Evolutionary conservation across 2,888 invertebrate genomes (phyloP), one percentile per base, ranked within the genome.

Genomic region (Cheilosia grossa): DNA sequence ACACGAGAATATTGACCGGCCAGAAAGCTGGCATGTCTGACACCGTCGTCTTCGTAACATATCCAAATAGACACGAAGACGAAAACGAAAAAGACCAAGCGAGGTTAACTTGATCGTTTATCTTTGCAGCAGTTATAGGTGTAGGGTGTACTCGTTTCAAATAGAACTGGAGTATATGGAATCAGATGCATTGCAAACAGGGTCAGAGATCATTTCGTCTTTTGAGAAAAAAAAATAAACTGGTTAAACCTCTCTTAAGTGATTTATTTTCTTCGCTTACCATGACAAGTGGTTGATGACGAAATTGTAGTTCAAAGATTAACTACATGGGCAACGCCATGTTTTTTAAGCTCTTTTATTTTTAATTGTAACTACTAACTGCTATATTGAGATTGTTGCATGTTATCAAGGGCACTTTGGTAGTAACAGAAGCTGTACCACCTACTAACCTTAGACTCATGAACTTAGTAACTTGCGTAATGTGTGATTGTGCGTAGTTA

Each of bases 91-190:
- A n/a, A 27, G 24, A 37, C 37, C 56, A 56, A 19, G n/a, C 75
- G 59, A 67, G 67, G 67, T 77, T 42, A 77, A 61, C 67, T 30
- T 61, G 67, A 51, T 61, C 53, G 69, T 67, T 66, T 66, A 56
- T 56, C 64, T 64, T 37, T 74, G 33, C 49, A 40, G 64, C 17
- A 17, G 51, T 30, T 47, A 49, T 17, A n/a, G 19, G 5, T 17
- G 59, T 30, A 17, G 37, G 61, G 54, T 44, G 54, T 44, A 74
- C 51, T 67, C 13, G n/a, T 30, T 15, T 67, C 42, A 13, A 58
- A 66, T 72, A 61, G 61, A 72, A 42, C 51, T 19, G 4, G 51
- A 59, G 59, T 51, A 19, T 2, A 27, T 27, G 27, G 1, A 6
- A 27, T 4, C 27, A 51, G 17, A 44, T 70, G n/a, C 37, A 51